Evolutionary conservation across 2,888 invertebrate genomes (phyloP).

Genomic region (Cerceris ruficornis): DNA sequence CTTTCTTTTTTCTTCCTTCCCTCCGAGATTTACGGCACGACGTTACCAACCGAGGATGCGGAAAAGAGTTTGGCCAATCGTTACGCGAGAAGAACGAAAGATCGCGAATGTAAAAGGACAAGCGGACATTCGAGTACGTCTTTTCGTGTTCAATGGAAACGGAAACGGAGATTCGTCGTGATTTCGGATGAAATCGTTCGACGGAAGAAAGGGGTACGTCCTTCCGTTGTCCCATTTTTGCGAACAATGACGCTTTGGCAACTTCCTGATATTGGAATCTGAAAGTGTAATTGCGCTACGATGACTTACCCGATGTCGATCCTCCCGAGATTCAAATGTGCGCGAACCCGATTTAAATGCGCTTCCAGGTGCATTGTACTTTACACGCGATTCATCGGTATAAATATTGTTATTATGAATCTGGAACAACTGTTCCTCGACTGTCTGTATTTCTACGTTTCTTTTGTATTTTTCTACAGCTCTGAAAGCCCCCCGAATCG

Average conservation of each 20-base stretch:
- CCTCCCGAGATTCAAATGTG: conserved; percentile 4
- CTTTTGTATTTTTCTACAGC: not conserved
- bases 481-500: too few species aligned
- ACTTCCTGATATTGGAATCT: conserved; percentile 17
- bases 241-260: conserved; percentile 5
- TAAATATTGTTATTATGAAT: conserved; percentile 30
- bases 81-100: too few species aligned
- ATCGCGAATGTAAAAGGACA: not conserved
- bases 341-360: conserved; percentile 20
- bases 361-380: conserved; percentile 19
- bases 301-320: conserved; percentile 22
- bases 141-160: not conserved
- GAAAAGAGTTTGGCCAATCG: not conserved
- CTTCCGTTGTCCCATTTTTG: conserved; percentile 11
- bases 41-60: not conserved
- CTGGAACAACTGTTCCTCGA: conserved; percentile 18
- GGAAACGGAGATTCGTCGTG: not conserved
- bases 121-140: not conserved
- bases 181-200: not conserved
- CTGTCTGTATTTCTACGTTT: not conserved
- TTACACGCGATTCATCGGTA: conserved; percentile 7
- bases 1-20: not conserved
- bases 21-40: not conserved
- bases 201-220: not conserved
- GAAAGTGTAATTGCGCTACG: conserved; percentile 21